Evolutionary conservation across 2,888 invertebrate genomes (phyloP), one percentile per base, ranked within the genome.

Genomic region (Tachina lurida): DNA sequence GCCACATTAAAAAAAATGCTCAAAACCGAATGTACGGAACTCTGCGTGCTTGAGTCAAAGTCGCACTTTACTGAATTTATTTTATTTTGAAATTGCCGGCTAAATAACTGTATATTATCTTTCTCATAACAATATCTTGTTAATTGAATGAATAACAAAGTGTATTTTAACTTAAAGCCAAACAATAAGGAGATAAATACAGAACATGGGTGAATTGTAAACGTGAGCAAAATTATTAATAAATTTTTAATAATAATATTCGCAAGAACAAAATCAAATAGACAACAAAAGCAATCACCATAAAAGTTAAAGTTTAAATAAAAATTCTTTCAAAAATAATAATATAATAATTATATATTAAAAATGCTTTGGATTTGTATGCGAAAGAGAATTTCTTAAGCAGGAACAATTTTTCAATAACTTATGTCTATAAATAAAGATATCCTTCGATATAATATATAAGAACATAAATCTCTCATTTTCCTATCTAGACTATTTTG

Each of bases 161-260:
- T 54, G 63, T 81, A 43, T 43, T 71, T 19, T 56, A 10, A 63
- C 17, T 52, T 12, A 41, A 75, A 75, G 54, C 54, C 47, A 68
- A 74, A 84, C 75, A 56, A 7, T 31, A 31, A 31, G 2, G 31
- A 7, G 7, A 2, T 86, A 88, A 89, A 91, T 91, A 90, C 91
- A 91, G 91, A 91, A 91, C 91, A 91, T 90, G 91, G 89, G 90
- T 91, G 89, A 89, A 74, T 60, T 89, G 89, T 88, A 88, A 91
- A 91, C 91, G 91, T 91, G 91, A 91, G 90, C 88, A 88, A 89
- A 90, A 91, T 91, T 88, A 88, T 90, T 89, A 90, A 87, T 87
- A 47, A 73, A n/a, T 17, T 3, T 73, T 17, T 7, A 12, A 31
- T 78, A 31, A 31, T 31, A 31, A 31, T 31, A 31, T 31, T 31